Evolutionary conservation across 2,113 vertebrate species (phyloP).

Genomic region (Jacana jacana): DNA sequence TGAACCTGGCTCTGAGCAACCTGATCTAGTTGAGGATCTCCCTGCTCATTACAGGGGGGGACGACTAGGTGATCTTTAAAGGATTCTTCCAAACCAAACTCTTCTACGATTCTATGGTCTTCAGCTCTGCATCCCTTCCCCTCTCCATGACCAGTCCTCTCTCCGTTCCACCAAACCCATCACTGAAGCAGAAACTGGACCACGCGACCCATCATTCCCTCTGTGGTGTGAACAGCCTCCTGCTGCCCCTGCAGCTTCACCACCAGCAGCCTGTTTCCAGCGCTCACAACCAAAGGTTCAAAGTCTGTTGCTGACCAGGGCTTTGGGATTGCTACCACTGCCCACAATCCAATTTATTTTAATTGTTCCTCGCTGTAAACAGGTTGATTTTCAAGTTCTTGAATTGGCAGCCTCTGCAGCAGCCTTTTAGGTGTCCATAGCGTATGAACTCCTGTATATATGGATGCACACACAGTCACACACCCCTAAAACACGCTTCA

Average conservation of each 20-base stretch:
- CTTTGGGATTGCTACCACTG: background rate
- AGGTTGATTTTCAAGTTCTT: background rate
- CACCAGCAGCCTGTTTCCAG: background rate
- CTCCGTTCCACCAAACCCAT: background rate
- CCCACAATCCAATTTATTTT: background rate
- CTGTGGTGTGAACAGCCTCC: background rate
- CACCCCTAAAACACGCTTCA: background rate
- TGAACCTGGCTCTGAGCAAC: background rate
- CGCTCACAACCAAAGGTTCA: rapidly evolving
- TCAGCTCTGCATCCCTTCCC: background rate
- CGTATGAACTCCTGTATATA: rapidly evolving
- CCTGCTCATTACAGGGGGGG: background rate
- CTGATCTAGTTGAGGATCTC: background rate
- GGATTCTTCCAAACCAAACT: background rate
- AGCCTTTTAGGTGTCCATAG: background rate
- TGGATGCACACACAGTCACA: rapidly evolving
- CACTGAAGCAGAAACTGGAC: rapidly evolving
- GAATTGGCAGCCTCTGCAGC: background rate
- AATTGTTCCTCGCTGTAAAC: background rate
- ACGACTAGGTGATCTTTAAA: background rate
- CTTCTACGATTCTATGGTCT: background rate
- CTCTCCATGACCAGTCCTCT: background rate
- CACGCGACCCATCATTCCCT: background rate
- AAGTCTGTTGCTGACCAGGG: background rate
- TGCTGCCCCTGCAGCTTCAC: background rate